phyloP scores from a whole-genome alignment of 2,113 vertebrate species.

The Vulpes ferrilata region DNA sequence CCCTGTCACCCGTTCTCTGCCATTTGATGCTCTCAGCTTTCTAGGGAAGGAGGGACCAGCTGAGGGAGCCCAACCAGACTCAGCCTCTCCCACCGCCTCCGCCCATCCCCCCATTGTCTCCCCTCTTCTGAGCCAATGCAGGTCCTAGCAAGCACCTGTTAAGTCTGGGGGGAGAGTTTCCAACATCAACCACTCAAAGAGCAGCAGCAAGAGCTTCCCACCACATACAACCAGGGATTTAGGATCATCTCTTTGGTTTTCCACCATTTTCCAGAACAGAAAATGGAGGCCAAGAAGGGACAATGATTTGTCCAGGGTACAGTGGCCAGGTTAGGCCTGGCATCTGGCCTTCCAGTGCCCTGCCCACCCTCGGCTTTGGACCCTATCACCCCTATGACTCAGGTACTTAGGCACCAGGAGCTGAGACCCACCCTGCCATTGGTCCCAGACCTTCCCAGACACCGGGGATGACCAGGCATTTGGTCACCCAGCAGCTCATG shows the following conservation, averaged over 20 bases:
- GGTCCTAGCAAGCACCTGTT: neutral
- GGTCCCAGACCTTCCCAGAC: neutral
- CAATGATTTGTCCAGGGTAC: neutral
- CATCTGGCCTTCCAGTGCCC: neutral
- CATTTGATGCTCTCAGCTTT: neutral
- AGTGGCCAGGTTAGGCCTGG: neutral
- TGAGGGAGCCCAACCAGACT: neutral
- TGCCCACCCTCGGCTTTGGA: neutral
- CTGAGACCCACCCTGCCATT: accelerated
- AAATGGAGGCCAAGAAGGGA: neutral
- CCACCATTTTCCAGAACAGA: neutral
- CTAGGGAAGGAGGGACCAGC: neutral
- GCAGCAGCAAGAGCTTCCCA: neutral
- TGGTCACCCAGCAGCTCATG: neutral
- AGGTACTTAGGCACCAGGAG: neutral
- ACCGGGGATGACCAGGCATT: neutral
- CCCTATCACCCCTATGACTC: neutral
- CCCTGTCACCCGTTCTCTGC: neutral
- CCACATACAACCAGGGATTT: accelerated
- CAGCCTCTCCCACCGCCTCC: neutral
- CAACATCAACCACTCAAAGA: accelerated
- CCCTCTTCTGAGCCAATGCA: neutral
- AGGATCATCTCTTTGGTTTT: neutral
- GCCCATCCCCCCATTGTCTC: accelerated
- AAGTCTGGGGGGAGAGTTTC: too few species aligned